Percentiles rank a stretch among this genome's conserved stretches.
These are phyloP conservation scores for Brevimyrus niger DNA, from an alignment of 2,113 vertebrate species.

Conservation along the genomic window DNA sequence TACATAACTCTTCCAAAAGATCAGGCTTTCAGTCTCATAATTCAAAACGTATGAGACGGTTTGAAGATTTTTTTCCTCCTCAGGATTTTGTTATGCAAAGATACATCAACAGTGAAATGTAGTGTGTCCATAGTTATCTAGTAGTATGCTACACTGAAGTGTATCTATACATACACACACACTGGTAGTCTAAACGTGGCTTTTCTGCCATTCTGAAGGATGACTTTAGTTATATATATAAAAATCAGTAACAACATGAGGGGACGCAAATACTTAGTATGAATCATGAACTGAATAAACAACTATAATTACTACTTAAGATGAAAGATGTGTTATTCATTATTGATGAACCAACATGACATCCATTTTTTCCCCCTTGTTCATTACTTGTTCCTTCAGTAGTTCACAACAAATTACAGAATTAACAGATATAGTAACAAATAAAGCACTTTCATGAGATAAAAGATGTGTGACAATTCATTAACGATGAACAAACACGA, in stretches of 20 bases:
- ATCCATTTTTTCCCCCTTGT: too few relatives aligned
- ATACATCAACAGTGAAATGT: background rate
- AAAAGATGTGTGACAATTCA: too few relatives aligned
- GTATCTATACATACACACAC: background rate
- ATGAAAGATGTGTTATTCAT: too few relatives aligned
- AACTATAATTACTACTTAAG: too few relatives aligned
- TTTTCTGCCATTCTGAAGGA: background rate
- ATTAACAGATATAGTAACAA: too few relatives aligned
- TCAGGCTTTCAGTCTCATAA: background rate
- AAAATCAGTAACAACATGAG: background rate
- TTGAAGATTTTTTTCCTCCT: background rate
- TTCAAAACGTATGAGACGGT: background rate
- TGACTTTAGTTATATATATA: background rate
- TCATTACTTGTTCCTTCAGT: too few relatives aligned
- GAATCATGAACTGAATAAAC: too few relatives aligned
- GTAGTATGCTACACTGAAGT: background rate
- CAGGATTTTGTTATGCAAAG: background rate
- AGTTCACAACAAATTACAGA: too few relatives aligned
- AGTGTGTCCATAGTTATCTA: background rate
- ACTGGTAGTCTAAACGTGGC: background rate
- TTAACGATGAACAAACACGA: too few relatives aligned
- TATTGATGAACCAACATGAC: too few relatives aligned
- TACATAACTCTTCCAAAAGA: background rate
- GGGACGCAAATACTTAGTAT: too few relatives aligned
- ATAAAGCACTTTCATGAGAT: too few relatives aligned